phyloP scores from a whole-genome alignment of 2,113 vertebrate genomes.

The Phocoena phocoena region DNA sequence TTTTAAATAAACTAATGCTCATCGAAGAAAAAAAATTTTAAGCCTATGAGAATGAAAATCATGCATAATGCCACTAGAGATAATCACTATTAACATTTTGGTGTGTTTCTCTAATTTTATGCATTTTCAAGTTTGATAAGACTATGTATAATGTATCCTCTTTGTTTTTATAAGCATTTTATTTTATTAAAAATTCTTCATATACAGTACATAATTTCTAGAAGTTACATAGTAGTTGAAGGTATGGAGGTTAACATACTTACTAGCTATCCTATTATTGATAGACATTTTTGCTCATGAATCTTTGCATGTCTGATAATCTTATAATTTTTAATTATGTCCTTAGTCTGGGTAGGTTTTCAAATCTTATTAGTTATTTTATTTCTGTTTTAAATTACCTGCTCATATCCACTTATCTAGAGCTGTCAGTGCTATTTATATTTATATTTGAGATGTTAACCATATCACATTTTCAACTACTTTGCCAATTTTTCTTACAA shows the following conservation, averaged over 20 bases:
- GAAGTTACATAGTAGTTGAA: background rate
- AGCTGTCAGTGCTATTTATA: background rate
- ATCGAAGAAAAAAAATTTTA: background rate
- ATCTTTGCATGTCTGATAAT: slow-evolving; percentile 25
- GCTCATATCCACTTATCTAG: background rate
- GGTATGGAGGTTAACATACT: background rate
- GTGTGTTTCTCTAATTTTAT: background rate
- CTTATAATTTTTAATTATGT: background rate
- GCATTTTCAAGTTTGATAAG: background rate
- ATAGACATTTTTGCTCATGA: background rate
- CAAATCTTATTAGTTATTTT: background rate
- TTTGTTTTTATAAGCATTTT: background rate
- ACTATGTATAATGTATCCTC: background rate
- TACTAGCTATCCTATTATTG: background rate
- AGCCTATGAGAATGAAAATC: background rate
- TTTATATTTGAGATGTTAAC: background rate
- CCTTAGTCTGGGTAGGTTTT: background rate
- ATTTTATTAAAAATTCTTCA: background rate
- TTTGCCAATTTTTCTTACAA: background rate
- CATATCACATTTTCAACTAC: background rate
- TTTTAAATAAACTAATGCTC: background rate
- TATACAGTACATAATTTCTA: background rate
- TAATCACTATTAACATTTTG: background rate
- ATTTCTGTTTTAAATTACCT: background rate
- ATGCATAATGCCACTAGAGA: background rate